Conservation (phyloP, 2,113 vertebrate species). For the Sceloporus undulatus region DNA sequence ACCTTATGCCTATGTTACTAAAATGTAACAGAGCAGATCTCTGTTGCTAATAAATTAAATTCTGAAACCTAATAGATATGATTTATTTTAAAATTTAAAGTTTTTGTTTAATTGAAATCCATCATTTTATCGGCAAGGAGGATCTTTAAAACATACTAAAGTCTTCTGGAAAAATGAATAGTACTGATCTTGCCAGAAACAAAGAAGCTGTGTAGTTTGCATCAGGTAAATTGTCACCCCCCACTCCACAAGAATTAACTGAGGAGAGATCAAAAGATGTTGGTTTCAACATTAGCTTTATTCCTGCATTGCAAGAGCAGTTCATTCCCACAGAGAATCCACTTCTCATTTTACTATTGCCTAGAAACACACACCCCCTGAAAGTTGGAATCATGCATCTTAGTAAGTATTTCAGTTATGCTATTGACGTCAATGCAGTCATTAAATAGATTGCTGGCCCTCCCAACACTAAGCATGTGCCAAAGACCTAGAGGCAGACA, state of each 20-base stretch:
- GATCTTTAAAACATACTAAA: conserved; percentile 16
- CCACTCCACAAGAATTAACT: fast-evolving
- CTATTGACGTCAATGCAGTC: conserved; percentile 99
- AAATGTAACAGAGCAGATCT: neutral
- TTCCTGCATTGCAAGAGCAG: conserved; percentile 16
- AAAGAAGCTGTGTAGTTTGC: neutral
- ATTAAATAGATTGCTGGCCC: conserved; percentile 94
- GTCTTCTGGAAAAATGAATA: neutral
- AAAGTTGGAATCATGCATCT: conserved; percentile 90
- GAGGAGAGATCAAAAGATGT: fast-evolving
- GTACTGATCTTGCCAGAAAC: neutral
- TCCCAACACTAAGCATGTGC: conserved; percentile 86
- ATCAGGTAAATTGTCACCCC: fast-evolving
- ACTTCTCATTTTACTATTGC: conserved; percentile 80
- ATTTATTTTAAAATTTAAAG: neutral
- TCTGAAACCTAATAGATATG: neutral
- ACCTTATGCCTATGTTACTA: neutral
- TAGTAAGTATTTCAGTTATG: conserved; percentile 99
- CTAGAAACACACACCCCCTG: conserved; percentile 78
- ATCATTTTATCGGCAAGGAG: neutral
- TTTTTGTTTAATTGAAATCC: neutral
- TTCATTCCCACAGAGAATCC: conserved; percentile 79
- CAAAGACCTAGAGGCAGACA: conserved; percentile 89
- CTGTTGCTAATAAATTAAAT: neutral
- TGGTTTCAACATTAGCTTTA: neutral